Evolutionary conservation across 2,113 vertebrate species (phyloP).

Genomic region (Pelobates fuscus): DNA sequence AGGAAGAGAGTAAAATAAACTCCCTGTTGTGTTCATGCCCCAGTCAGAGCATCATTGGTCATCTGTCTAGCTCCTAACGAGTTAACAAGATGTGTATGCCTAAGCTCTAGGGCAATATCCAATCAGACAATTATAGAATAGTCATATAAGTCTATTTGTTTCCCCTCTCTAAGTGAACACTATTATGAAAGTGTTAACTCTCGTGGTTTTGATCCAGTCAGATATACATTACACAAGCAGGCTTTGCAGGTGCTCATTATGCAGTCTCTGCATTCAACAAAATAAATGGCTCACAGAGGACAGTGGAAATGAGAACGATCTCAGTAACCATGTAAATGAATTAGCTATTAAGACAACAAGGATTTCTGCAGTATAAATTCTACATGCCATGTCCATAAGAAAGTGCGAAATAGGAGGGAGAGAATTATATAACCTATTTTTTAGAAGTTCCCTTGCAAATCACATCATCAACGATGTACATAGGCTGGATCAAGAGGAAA

Average conservation of each 20-base stretch:
- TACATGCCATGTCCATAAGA: constrained; percentile 19
- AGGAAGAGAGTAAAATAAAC: too few species aligned
- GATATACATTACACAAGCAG: constrained; percentile 53
- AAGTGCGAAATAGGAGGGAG: constrained; percentile 16
- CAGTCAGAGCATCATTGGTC: too few species aligned
- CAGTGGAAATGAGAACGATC: constrained; percentile 56
- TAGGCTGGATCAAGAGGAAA: constrained; percentile 7
- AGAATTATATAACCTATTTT: neutral
- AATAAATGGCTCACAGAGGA: constrained; percentile 58
- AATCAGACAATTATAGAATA: constrained; percentile 21
- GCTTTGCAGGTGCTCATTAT: constrained; percentile 61
- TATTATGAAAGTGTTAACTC: constrained; percentile 62
- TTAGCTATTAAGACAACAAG: constrained; percentile 52
- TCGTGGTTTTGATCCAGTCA: constrained; percentile 57
- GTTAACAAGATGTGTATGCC: too few species aligned
- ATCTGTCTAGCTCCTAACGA: too few species aligned
- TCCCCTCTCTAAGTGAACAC: constrained; percentile 51
- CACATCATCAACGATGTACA: neutral
- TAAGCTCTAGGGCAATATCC: too few species aligned
- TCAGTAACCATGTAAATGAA: constrained; percentile 54
- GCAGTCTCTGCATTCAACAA: constrained; percentile 59
- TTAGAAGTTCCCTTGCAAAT: constrained; percentile 14
- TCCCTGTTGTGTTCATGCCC: too few species aligned
- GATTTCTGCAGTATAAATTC: constrained; percentile 37
- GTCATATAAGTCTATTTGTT: constrained; percentile 50